phyloP scores from a whole-genome alignment of 2,113 vertebrate genomes.

The Eulemur macaco region DNA sequence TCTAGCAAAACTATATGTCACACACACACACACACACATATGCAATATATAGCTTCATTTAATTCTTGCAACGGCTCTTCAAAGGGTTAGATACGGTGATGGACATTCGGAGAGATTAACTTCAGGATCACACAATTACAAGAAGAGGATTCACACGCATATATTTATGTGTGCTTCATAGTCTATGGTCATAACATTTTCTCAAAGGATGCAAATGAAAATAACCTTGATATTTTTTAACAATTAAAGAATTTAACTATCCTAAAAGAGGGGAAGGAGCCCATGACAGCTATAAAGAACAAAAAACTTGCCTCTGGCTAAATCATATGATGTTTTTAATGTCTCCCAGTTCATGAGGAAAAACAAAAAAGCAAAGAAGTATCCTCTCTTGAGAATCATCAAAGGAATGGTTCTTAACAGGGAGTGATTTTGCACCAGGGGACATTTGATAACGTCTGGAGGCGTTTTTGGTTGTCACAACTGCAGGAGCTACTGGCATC shows the following conservation, averaged over 20 bases:
- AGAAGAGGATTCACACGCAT: neutral
- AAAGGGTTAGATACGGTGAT: neutral
- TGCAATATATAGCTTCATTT: neutral
- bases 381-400: neutral
- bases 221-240: neutral
- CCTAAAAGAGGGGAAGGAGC: neutral
- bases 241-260: constrained; percentile 25
- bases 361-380: constrained; percentile 46
- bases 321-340: constrained; percentile 66
- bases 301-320: constrained; percentile 9
- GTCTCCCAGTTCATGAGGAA: constrained; percentile 67
- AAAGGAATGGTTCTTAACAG: constrained; percentile 3
- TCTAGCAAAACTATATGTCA: neutral
- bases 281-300: constrained; percentile 35
- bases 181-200: neutral
- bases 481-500: constrained; percentile 50
- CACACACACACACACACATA: too few relatives aligned
- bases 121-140: neutral
- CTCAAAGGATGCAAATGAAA: constrained; percentile 1
- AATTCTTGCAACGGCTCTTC: neutral
- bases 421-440: neutral
- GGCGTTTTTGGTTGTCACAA: constrained; percentile 51
- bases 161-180: neutral
- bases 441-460: constrained; percentile 54
- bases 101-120: neutral